These are phyloP conservation scores for Cossypha niveicapilla DNA, from an alignment of 2,797 vertebrate genomes.

Conservation along the genomic window DNA sequence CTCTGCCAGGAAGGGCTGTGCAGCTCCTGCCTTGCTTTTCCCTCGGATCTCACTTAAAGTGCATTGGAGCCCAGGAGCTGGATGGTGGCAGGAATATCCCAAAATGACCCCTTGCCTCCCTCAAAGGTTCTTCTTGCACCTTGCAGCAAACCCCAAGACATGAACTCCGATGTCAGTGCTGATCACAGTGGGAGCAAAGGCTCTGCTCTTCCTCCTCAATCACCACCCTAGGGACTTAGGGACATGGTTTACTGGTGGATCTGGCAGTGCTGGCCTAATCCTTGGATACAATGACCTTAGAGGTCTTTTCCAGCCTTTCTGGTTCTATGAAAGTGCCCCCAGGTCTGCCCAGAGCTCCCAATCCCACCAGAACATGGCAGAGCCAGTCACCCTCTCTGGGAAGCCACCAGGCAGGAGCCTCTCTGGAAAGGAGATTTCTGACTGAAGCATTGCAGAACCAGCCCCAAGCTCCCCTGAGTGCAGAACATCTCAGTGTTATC, in stretches of 20 bases:
- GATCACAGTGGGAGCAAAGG: fast-evolving
- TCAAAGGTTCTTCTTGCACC: neutral
- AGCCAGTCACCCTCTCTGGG: fast-evolving
- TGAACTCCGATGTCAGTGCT: fast-evolving
- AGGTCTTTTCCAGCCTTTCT: neutral
- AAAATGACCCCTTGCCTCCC: neutral
- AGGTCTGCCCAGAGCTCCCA: neutral
- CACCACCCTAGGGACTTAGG: neutral
- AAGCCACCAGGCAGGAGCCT: neutral
- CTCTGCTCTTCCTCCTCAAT: neutral
- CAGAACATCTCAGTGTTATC: neutral
- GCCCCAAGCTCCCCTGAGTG: neutral
- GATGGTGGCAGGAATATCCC: neutral
- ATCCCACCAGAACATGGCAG: fast-evolving
- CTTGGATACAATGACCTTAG: neutral
- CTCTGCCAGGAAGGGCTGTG: neutral
- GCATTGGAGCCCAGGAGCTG: neutral
- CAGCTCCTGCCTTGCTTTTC: neutral
- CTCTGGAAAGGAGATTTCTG: neutral
- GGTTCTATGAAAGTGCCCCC: neutral
- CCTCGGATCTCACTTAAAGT: fast-evolving
- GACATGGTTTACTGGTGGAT: neutral
- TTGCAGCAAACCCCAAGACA: neutral
- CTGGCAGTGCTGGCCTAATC: neutral
- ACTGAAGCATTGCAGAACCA: neutral